Conservation (phyloP, 2,888 invertebrate genomes). For the Drosophila paracracens region DNA sequence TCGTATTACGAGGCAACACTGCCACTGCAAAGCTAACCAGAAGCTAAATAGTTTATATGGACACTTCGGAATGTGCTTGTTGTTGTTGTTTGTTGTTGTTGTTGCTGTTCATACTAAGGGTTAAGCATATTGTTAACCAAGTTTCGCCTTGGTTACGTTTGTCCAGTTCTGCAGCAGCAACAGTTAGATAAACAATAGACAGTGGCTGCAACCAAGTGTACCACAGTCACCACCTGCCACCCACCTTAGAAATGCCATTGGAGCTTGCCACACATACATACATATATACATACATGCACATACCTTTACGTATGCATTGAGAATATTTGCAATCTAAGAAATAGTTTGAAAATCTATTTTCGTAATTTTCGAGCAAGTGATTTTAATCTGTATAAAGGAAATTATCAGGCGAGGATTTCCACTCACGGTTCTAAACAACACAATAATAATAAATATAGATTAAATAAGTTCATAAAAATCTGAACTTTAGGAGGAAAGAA, state of each 20-base stretch:
- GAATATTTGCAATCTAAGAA: background rate
- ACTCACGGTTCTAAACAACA: background rate
- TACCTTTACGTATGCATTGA: background rate
- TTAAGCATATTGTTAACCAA: conserved; percentile 23
- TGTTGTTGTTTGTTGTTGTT: background rate
- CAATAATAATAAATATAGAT: background rate
- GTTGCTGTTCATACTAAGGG: background rate
- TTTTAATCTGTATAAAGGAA: background rate
- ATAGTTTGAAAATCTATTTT: background rate
- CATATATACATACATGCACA: background rate
- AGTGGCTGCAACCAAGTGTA: background rate
- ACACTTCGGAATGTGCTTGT: conserved; percentile 10
- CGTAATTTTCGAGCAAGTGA: too few species aligned
- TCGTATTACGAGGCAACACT: background rate
- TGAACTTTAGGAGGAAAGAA: background rate
- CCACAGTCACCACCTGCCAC: background rate
- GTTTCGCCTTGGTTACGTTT: conserved; percentile 71
- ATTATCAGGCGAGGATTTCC: background rate
- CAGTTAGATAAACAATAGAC: conserved; percentile 23
- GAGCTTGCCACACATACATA: conserved; percentile 30
- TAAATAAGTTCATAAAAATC: background rate
- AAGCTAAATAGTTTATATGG: conserved; percentile 5
- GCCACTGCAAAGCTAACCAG: conserved; percentile 1
- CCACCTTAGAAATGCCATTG: conserved; percentile 40
- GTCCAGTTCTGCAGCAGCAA: conserved; percentile 27